Conservation (phyloP, 1,140 invertebrate genomes). For the Drosophila subpulchrella region DNA sequence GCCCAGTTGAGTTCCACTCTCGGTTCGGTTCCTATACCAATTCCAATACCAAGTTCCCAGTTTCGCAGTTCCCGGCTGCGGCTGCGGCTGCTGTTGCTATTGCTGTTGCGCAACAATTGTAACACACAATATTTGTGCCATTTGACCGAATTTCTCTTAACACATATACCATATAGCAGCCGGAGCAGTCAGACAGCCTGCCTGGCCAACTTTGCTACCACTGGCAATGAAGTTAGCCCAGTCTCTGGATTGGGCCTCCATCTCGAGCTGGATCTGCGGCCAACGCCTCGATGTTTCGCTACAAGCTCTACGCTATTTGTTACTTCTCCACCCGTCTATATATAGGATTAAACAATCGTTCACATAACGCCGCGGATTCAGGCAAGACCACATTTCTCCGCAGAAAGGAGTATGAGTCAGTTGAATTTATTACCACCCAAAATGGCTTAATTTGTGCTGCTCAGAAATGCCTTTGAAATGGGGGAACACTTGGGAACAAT, state of each 20-base stretch:
- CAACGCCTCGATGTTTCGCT: conserved; percentile 40
- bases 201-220: conserved; percentile 19
- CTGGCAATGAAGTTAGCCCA: conserved; percentile 42
- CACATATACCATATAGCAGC: conserved; percentile 40
- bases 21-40: not conserved
- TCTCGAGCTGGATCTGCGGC: conserved; percentile 24
- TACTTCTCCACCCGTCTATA: conserved; percentile 25
- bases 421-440: conserved; percentile 49
- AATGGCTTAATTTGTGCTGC: conserved; percentile 44
- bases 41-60: conserved; percentile 33
- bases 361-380: conserved; percentile 37
- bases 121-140: conserved; percentile 79
- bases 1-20: conserved; percentile 20
- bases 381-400: conserved; percentile 39
- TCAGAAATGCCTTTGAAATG: conserved; percentile 40
- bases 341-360: conserved; percentile 48
- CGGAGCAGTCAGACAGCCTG: conserved; percentile 39
- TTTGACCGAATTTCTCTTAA: conserved; percentile 78
- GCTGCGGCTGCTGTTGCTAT: conserved; percentile 1
- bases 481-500: conserved; percentile 14
- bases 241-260: conserved; percentile 4
- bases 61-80: conserved; percentile 25
- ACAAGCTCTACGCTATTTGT: not conserved
- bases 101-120: conserved; percentile 75
- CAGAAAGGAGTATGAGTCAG: conserved; percentile 40